phyloP scores from a whole-genome alignment of 2,113 vertebrate species.

The Pionites leucogaster region DNA sequence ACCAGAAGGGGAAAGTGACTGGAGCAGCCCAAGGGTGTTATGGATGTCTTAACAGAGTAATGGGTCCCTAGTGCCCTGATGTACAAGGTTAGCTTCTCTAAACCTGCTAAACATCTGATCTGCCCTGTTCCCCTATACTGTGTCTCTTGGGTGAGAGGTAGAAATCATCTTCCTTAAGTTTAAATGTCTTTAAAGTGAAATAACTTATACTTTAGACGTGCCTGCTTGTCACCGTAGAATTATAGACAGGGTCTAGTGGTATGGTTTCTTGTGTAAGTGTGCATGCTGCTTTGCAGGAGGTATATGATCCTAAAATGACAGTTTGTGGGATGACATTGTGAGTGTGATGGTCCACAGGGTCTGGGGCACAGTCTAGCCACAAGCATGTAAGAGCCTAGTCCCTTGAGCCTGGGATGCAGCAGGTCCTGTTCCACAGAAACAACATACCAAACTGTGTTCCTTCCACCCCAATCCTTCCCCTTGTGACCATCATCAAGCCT shows the following conservation, averaged over 20 bases:
- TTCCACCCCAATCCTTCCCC: not conserved
- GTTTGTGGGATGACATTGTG: fast-evolving
- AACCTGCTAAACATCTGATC: not conserved
- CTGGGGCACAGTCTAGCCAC: fast-evolving
- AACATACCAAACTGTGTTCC: not conserved
- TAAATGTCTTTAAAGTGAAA: not conserved
- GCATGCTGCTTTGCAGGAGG: not conserved
- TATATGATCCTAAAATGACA: not conserved
- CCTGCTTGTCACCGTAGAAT: not conserved
- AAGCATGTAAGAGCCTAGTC: not conserved
- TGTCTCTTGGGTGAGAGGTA: not conserved
- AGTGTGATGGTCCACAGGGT: fast-evolving
- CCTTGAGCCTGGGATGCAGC: not conserved
- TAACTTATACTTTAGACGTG: not conserved
- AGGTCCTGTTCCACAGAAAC: not conserved
- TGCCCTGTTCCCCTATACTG: not conserved
- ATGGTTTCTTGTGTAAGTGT: not conserved
- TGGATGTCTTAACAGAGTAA: not conserved
- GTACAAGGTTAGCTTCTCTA: not conserved
- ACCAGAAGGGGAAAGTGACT: not conserved
- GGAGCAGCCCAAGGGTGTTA: not conserved
- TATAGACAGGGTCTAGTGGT: not conserved
- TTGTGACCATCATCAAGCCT: fast-evolving
- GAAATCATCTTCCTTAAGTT: not conserved
- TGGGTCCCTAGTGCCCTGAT: not conserved